Base-by-base conservation (phyloP, 2,113 vertebrate species). In the Trogon surrucura region DNA sequence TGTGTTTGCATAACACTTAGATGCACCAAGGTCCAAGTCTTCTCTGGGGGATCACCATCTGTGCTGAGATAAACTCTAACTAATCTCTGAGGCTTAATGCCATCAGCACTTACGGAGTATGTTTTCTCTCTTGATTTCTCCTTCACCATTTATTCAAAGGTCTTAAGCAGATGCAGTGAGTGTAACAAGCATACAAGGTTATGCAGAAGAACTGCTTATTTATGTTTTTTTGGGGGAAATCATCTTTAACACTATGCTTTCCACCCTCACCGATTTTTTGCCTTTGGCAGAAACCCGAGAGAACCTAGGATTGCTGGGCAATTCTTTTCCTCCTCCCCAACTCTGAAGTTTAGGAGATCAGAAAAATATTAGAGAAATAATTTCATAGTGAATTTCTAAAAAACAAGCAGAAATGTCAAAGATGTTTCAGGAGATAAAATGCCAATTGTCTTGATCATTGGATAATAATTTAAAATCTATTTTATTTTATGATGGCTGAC, bases 31-130 rank as follows among this genome's bases (percentile, higher is more conserved):
- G 93, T 93, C 86, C 95, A 81, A 70, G 44, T 64, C 60, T 95
- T 83, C 88, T 95, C 86, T 71, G 86, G 61, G 75, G 61, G 56
- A 87, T 92, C 53, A 12, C 93, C 86, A 91, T 92, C 95, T 97
- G 94, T 79, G 94, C 80, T 78, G 70, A 95, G 80, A 95, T 79
- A 94, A 93, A 90, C 92, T 77, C 88, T 81, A 92, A 83, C 85
- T 80, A 64, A 96, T 93, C 95, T 91, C 92, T 67, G 80, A 89
- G 93, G 83, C 29, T 78, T 84, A 67, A 67, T 92, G 86, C 69
- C 91, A 84, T 86, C 89, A 93, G 69, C 91, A 56, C 61, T 41
- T 65, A 16, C 7, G 74, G 54, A 85, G 32, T 44, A 77, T 93
- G 80, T 81, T 80, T 92, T 71, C 69, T 94, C 85, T 85, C 91